Base-by-base conservation (phyloP, 2,888 invertebrate species). In the Polylopha cassiicola region DNA sequence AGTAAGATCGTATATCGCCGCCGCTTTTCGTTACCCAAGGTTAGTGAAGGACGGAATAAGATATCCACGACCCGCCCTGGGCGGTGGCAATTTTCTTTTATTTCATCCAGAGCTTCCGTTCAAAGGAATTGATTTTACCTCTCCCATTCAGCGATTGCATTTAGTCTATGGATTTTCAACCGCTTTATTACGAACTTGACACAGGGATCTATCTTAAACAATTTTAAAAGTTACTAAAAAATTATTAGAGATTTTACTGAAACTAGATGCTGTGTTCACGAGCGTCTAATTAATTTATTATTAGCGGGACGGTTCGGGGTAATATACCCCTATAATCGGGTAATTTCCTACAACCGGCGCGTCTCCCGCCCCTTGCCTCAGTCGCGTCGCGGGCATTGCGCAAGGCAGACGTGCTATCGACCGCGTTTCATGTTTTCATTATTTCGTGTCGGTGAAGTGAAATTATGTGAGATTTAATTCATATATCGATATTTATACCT, bases 341-440 rank as follows among this genome's bases (percentile, higher is more conserved):
- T 62, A 65, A 64, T 63, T 65, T 62, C 64, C 65, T 48, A 48
- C 44, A 38, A 51, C 48, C 53, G 52, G 51, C 53, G 57, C 61
- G 69, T 70, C 65, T 65, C 58, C 61, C 43, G 52, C 50, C 34
- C 44, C 55, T 50, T 55, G 58, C 55, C 39, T 65, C 69, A 76
- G 77, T 77, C 48, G 36, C 43, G 43, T 55, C 63, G 61, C 67
- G 66, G 51, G 36, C 55, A 49, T 45, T 54, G 61, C 50, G 53
- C 54, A 50, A 39, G 46, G 29, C 51, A 50, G 50, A 61, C 67
- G 65, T 26, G 28, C 26, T 44, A 46, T 51, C 48, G 53, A 47
- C 53, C 58, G 52, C 48, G 49, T 30, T 36, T 34, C 30, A 41
- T 36, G 41, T 41, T 41, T 24, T 41, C 33, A 36, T 36, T n/a